Evolutionary conservation across 2,113 vertebrate species (phyloP).

Genomic region (Psilopsiagon aymara): DNA sequence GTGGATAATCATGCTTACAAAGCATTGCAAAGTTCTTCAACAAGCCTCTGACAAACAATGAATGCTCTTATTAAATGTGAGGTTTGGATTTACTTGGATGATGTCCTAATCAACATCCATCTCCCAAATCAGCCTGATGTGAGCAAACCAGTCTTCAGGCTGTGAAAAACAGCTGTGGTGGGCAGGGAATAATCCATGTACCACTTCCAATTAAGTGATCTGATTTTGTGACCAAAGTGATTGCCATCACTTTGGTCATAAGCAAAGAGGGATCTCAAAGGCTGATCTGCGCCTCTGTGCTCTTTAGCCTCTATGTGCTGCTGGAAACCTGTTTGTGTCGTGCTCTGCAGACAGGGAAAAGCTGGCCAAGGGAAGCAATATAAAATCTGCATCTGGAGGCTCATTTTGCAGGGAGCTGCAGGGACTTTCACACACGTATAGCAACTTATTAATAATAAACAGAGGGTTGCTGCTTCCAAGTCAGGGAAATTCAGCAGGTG

Average conservation of each 20-base stretch:
- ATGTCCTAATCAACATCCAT: neutral
- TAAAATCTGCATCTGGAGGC: neutral
- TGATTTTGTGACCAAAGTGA: neutral
- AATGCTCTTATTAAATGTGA: neutral
- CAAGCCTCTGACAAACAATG: neutral
- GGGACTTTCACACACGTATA: neutral
- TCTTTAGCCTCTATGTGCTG: neutral
- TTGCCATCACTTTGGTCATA: neutral
- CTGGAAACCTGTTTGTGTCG: rapidly evolving
- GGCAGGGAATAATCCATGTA: neutral
- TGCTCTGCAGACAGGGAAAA: neutral
- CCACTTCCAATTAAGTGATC: neutral
- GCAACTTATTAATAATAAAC: conserved; percentile 13
- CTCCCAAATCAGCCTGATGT: neutral
- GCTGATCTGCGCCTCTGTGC: neutral
- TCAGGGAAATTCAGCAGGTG: neutral
- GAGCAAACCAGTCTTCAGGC: neutral
- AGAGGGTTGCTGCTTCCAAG: neutral
- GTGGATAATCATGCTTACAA: neutral
- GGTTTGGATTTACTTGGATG: neutral
- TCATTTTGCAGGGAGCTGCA: neutral
- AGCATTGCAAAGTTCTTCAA: neutral
- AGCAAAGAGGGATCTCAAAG: neutral
- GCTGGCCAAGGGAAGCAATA: neutral
- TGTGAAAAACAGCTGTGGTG: neutral